Base-by-base conservation (phyloP, 2,797 vertebrate genomes). In the Halcyon badia region DNA sequence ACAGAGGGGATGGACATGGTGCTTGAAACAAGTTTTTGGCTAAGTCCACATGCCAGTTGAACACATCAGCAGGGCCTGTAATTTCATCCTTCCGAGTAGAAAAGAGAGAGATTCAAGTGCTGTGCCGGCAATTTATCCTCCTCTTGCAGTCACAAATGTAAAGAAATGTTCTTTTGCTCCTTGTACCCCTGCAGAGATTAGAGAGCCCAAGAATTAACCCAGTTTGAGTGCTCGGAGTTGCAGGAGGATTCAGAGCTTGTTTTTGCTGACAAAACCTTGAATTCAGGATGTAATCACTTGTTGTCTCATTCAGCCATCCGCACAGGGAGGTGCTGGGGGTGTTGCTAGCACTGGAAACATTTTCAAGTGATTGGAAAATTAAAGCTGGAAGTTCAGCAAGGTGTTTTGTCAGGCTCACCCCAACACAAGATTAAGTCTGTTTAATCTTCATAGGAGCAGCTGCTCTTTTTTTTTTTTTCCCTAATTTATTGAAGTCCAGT, bases 21-120 rank as follows among this genome's bases (percentile, higher is more conserved):
- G 26, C 73, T 61, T 76, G 46, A 64, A 62, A 16, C 6, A 10
- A 33, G 33, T 5, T 69, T 44, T 72, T 46, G 57, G 77, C 10
- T 4, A 1, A 18, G n/a, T 9, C 49, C 3, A 0, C 1, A 1
- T 26, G 24, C 33, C 16, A 19, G 28, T 2, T 68, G 60, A 26
- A 61, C 60, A 44, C 13, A 80, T 24, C 5, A 10, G 14, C 2
- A 18, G 58, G 41, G n/a, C 9, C 17, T 41, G 1, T 9, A n/a
- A 26, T 39, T 62, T 48, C 51, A 61, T 31, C 79, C 4, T 19
- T 0, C 56, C 41, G 81, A 66, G 22, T 2, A 62, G 77, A 13
- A 35, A 24, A 66, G 84, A 52, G 28, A 16, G 18, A 8, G 33
- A 14, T 73, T 56, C 9, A 5, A 12, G 35, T 33, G 11, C n/a